Percentiles rank a stretch among this genome's conserved stretches.
These are phyloP conservation scores for Tiliacea aurago DNA, from an alignment of 2,888 invertebrate species.

Conservation along the genomic window DNA sequence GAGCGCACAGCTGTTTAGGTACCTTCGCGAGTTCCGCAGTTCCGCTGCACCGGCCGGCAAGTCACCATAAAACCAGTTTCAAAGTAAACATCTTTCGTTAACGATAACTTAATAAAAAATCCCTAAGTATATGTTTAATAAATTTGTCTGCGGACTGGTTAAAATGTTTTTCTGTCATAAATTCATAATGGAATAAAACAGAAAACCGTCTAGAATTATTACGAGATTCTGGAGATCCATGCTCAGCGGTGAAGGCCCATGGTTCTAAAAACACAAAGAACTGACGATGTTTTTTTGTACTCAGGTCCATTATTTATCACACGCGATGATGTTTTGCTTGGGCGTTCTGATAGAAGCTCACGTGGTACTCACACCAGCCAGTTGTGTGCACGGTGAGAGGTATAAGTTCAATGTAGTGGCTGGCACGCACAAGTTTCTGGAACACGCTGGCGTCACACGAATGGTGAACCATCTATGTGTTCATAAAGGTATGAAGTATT, in stretches of 20 bases:
- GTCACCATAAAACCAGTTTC: too few species aligned
- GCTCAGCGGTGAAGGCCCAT: background rate
- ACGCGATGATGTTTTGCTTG: conserved; percentile 84
- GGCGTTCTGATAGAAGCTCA: conserved; percentile 84
- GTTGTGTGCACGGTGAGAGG: conserved; percentile 80
- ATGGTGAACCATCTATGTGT: conserved; percentile 79
- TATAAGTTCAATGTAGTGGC: conserved; percentile 80
- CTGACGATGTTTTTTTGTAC: conserved; percentile 6
- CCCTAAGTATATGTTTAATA: too few species aligned
- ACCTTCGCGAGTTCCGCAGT: too few species aligned
- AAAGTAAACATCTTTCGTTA: too few species aligned
- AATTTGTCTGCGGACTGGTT: too few species aligned
- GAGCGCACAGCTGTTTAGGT: too few species aligned
- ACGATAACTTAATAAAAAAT: too few species aligned
- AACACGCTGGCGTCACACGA: conserved; percentile 73
- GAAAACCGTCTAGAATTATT: background rate
- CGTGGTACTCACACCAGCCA: conserved; percentile 83
- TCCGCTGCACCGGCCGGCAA: too few species aligned
- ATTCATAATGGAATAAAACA: background rate
- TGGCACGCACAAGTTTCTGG: conserved; percentile 81
- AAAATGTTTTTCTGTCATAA: too few species aligned
- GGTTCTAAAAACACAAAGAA: background rate
- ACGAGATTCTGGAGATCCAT: background rate
- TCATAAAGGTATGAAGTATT: conserved; percentile 76
- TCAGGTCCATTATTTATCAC: conserved; percentile 83